Conservation (phyloP, 2,888 invertebrate species). For the Cheilosia soror region DNA sequence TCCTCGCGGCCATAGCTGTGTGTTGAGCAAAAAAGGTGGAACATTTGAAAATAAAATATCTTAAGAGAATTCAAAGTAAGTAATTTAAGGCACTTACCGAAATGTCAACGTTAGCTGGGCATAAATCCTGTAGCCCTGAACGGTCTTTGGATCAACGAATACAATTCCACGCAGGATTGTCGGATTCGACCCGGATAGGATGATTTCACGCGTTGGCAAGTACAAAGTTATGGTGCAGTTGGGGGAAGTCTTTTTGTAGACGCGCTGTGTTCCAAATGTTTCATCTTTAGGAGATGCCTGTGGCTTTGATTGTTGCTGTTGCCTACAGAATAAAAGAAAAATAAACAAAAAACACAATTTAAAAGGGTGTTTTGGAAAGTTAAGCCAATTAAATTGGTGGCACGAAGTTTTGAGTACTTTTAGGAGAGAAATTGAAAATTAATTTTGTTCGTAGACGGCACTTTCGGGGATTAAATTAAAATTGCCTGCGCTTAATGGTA, state of each 20-base stretch:
- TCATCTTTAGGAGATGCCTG: constrained; percentile 75
- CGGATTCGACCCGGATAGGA: constrained; percentile 89
- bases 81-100: constrained; percentile 85
- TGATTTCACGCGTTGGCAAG: constrained; percentile 91
- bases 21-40: constrained; percentile 1
- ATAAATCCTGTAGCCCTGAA: constrained; percentile 91
- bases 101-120: constrained; percentile 96
- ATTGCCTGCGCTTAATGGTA: neutral
- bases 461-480: constrained; percentile 1
- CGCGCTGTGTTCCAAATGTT: constrained; percentile 84
- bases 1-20: constrained; percentile 97
- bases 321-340: constrained; percentile 20
- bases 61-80: neutral
- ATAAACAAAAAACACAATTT: neutral
- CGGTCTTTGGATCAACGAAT: constrained; percentile 94
- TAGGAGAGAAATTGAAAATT: constrained; percentile 29
- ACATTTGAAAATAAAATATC: neutral
- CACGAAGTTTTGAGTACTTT: constrained; percentile 41
- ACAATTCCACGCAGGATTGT: constrained; percentile 95
- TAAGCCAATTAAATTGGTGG: constrained; percentile 41
- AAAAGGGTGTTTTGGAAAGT: constrained; percentile 9
- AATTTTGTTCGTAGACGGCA: constrained; percentile 10
- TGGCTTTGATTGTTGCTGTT: constrained; percentile 40
- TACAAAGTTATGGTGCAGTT: constrained; percentile 94
- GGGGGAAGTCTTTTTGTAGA: constrained; percentile 94